Percentiles rank a stretch among this genome's conserved stretches.
phyloP scores from a whole-genome alignment of 2,888 invertebrate genomes.

The Macrosiphum euphorbiae region DNA sequence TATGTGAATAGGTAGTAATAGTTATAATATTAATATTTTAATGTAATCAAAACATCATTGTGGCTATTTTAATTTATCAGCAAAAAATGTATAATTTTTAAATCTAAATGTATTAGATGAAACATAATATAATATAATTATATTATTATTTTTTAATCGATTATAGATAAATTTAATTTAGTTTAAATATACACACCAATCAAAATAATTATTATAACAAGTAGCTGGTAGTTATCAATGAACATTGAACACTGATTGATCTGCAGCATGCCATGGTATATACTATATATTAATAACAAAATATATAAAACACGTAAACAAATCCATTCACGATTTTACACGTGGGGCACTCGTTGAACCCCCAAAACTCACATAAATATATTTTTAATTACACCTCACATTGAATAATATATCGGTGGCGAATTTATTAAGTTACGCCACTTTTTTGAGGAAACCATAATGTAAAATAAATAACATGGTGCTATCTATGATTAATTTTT shows the following conservation, averaged over 20 bases:
- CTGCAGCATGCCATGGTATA: neutral
- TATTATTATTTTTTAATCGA: neutral
- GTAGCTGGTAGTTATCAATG: neutral
- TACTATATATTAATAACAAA: neutral
- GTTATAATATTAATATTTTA: neutral
- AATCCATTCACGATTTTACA: neutral
- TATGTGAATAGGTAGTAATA: neutral
- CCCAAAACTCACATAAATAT: neutral
- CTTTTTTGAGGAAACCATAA: neutral
- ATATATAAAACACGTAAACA: neutral
- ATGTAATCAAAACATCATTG: neutral
- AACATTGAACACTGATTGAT: neutral
- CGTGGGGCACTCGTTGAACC: neutral
- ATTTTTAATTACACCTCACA: neutral
- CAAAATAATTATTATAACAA: neutral
- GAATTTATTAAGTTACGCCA: neutral
- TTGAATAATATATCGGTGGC: neutral
- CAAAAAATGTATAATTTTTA: neutral
- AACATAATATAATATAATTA: neutral
- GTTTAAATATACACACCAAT: neutral
- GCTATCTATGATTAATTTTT: neutral
- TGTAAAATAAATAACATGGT: neutral
- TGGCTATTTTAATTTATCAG: neutral
- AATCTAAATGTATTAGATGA: neutral
- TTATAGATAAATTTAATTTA: neutral